Percentiles rank a stretch among this genome's conserved stretches.
These are phyloP conservation scores for Drosophila serrata DNA, from an alignment of 1,140 invertebrate genomes.

Conservation along the genomic window DNA sequence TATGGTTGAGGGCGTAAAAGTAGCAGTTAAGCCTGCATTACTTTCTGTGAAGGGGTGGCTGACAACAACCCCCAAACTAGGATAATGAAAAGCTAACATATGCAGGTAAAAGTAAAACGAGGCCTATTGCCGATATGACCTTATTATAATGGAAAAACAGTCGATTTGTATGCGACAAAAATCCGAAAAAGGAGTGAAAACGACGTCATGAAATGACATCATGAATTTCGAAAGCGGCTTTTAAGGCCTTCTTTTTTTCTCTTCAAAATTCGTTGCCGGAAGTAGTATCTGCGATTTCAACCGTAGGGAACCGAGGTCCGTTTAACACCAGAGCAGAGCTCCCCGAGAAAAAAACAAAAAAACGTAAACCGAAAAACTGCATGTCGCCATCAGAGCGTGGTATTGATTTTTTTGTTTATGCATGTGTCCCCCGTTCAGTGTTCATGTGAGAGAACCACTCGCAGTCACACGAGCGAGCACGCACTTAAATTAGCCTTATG, in stretches of 20 bases:
- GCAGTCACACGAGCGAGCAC: conserved; percentile 7
- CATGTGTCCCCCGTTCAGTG: conserved; percentile 17
- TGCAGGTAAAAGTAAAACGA: conserved; percentile 24
- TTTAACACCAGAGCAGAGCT: not conserved
- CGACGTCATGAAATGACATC: conserved; percentile 31
- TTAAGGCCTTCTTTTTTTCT: not conserved
- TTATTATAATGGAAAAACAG: conserved; percentile 20
- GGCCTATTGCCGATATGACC: conserved; percentile 21
- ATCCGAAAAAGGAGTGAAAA: conserved; percentile 18
- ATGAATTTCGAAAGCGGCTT: conserved; percentile 5
- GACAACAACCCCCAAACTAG: conserved; percentile 27
- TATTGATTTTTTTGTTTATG: conserved; percentile 49
- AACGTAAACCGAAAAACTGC: conserved; percentile 17
- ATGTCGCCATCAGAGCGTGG: conserved; percentile 23
- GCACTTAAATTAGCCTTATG: conserved; percentile 27
- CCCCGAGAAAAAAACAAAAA: not conserved
- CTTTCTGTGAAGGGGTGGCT: conserved; percentile 10
- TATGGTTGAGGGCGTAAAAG: conserved; percentile 16
- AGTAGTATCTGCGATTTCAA: not conserved
- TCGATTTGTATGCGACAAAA: conserved; percentile 13
- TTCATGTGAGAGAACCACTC: conserved; percentile 16
- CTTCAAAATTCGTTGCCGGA: not conserved
- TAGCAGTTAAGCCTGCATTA: conserved; percentile 13
- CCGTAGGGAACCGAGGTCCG: not conserved
- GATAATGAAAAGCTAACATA: conserved; percentile 23